Evolutionary conservation across 2,888 invertebrate species (phyloP), one percentile per base, ranked within the genome.

Genomic region (Ochropleura plecta): DNA sequence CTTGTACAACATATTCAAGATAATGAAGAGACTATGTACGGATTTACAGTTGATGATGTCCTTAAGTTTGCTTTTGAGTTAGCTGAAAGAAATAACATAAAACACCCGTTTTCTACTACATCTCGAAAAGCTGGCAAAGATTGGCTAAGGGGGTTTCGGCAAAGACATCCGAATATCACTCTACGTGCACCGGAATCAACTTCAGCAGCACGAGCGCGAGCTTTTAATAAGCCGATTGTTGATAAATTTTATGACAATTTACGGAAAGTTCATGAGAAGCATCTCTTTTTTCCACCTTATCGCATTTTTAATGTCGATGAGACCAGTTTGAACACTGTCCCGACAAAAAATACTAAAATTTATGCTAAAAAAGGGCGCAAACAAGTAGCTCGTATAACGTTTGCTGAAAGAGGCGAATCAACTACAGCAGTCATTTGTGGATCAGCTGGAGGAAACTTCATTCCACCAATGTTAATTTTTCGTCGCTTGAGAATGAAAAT

Each of bases 391-490:
- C 44, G 42, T n/a, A 44, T 62, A 9, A 62, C 62, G 8, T 62
- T 44, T 44, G 42, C 62, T 44, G 42, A 62, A n/a, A 42, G 62
- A 5, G 62, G 62, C 0, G 62, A 44, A 2, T 44, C 44, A 10
- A 62, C 62, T 3, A 62, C 62, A 10, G 62, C 62, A 5, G 62
- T 62, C n/a, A n/a, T 62, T 62, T 62, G 62, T 10, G 44, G 10
- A 10, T 62, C 62, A 10, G 62, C 62, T 62, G 18, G 44, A 10
- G 62, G 62, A 42, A 62, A n/a, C n/a, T 62, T 62, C n/a, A 3
- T 62, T 4, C 62, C 62, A n/a, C 62, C 62, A 0, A 62, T 44
- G 44, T 62, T 62, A 5, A 62, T 62, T 5, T 62, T 62, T n/a
- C 44, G 42, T 9, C 44, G 62, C 7, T 3, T 46, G 7, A 44